phyloP scores from a whole-genome alignment of 1,140 invertebrate genomes.

The Diabrotica undecimpunctata region DNA sequence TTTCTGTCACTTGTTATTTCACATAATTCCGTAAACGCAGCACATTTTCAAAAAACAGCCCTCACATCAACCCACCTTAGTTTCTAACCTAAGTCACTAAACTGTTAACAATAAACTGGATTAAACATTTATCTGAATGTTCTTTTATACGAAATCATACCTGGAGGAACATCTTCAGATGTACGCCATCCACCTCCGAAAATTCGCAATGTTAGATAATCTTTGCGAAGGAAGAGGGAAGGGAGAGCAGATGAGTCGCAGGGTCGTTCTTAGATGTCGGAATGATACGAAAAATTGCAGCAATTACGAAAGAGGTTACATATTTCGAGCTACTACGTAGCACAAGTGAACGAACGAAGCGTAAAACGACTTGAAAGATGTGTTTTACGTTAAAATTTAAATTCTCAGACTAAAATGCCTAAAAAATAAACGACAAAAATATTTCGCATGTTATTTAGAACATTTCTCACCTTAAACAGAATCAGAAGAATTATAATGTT shows the following conservation, averaged over 20 bases:
- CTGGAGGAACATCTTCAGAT: slow-evolving; percentile 6
- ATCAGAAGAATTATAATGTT: too few species aligned
- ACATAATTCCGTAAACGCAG: background rate
- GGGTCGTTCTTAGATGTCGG: background rate
- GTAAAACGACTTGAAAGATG: too few species aligned
- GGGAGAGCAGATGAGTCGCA: background rate
- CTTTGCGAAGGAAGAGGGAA: background rate
- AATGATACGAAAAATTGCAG: too few species aligned
- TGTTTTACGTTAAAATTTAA: too few species aligned
- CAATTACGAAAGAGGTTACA: too few species aligned
- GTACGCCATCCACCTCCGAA: slow-evolving; percentile 12
- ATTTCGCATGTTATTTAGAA: too few species aligned
- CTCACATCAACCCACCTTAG: slow-evolving; percentile 3
- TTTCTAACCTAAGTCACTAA: slow-evolving; percentile 12
- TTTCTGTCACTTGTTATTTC: too few species aligned
- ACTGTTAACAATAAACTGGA: slow-evolving; percentile 12
- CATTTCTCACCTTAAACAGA: too few species aligned
- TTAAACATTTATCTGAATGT: slow-evolving; percentile 5
- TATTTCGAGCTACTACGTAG: too few species aligned
- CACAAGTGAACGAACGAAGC: too few species aligned
- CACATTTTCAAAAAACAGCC: slow-evolving; percentile 1
- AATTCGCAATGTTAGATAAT: slow-evolving; percentile 14
- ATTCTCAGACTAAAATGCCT: too few species aligned
- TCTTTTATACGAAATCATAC: slow-evolving; percentile 14
- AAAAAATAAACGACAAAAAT: too few species aligned